Evolutionary conservation across 2,797 vertebrate species (phyloP).

Genomic region (Cynopterus sphinx): DNA sequence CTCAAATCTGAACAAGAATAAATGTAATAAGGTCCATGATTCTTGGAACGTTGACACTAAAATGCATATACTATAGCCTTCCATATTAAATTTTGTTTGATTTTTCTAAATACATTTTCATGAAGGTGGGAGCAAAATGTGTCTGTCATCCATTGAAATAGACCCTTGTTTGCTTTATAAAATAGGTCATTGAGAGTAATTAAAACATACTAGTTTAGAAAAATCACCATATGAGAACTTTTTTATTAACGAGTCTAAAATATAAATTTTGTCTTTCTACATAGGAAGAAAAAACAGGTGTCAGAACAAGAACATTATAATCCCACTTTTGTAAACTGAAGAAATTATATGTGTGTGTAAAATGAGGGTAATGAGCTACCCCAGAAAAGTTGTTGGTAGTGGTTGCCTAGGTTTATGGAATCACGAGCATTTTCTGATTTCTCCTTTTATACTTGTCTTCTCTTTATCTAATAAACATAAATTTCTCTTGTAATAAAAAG

Average conservation of each 20-base stretch:
- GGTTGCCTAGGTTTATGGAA: background rate
- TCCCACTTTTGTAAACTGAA: background rate
- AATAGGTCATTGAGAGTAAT: constrained; percentile 13
- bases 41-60: constrained; percentile 14
- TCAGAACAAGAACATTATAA: background rate
- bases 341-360: background rate
- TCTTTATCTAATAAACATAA: background rate
- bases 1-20: constrained; percentile 26
- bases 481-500: constrained; percentile 10
- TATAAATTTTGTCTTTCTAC: background rate
- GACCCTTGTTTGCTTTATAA: constrained; percentile 18
- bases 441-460: background rate
- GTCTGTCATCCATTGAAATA: background rate
- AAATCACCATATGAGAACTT: background rate
- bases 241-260: constrained; percentile 57
- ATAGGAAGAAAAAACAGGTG: background rate
- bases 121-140: background rate
- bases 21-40: background rate
- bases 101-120: constrained; percentile 37
- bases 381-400: background rate
- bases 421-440: background rate
- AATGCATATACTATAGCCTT: background rate
- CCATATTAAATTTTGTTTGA: background rate
- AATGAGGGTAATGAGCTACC: background rate
- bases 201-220: constrained; percentile 38